These are phyloP conservation scores for Sparus aurata DNA, from an alignment of 2,797 vertebrate species.

Conservation along the genomic window DNA sequence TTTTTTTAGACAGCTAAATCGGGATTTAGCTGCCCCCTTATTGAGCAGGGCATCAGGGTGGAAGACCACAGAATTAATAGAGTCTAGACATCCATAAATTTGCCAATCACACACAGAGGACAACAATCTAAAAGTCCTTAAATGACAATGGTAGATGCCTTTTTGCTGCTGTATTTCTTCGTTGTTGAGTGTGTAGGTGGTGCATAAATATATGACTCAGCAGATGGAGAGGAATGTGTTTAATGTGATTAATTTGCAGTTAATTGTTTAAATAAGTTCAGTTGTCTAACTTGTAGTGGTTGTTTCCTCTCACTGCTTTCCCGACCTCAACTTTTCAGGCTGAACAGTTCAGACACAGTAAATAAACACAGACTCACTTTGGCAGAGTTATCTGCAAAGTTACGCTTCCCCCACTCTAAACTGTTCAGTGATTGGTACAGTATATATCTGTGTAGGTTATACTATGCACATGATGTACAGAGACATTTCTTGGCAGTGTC, in stretches of 20 bases:
- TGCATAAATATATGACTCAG: constrained; percentile 13
- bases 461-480: constrained; percentile 13
- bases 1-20: constrained; percentile 45
- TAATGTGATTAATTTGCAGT: constrained; percentile 42
- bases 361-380: constrained; percentile 17
- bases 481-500: constrained; percentile 24
- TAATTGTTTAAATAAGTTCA: constrained; percentile 25
- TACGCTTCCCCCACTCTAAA: constrained; percentile 6
- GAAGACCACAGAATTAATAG: constrained; percentile 29
- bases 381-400: neutral
- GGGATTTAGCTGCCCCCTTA: constrained; percentile 29
- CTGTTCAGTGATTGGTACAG: neutral
- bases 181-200: constrained; percentile 8
- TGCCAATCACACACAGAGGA: neutral
- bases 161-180: neutral
- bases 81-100: neutral
- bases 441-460: neutral
- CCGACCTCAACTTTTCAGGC: constrained; percentile 10
- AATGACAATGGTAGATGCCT: neutral
- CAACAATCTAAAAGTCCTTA: neutral
- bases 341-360: constrained; percentile 1
- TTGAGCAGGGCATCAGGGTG: constrained; percentile 18
- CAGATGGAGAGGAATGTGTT: constrained; percentile 16
- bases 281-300: neutral
- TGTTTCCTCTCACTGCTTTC: constrained; percentile 36